phyloP scores from a whole-genome alignment of 2,113 vertebrate species.

The Genyomyrus donnyi region DNA sequence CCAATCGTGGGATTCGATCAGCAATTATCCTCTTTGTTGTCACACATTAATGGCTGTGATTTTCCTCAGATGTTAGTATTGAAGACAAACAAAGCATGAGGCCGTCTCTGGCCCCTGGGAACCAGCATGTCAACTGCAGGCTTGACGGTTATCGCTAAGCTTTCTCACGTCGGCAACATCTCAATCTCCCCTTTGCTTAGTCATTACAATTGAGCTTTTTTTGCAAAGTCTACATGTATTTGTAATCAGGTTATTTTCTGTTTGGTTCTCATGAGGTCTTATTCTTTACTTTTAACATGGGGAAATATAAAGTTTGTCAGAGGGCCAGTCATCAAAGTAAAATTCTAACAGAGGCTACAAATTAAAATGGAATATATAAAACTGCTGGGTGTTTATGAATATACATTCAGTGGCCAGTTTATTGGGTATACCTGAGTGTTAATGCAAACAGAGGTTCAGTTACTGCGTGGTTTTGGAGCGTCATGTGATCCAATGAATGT shows the following conservation, averaged over 20 bases:
- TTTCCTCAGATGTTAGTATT: constrained; percentile 19
- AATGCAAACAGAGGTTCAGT: background rate
- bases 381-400: constrained; percentile 17
- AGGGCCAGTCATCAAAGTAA: constrained; percentile 29
- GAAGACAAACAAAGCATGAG: background rate
- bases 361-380: constrained; percentile 55
- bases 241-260: background rate
- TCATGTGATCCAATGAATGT: background rate
- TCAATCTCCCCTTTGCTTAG: constrained; percentile 27
- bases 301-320: constrained; percentile 47
- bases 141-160: constrained; percentile 34
- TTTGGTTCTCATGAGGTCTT: background rate
- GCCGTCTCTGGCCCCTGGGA: constrained; percentile 10
- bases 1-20: constrained; percentile 27
- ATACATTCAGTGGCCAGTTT: background rate
- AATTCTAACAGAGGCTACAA: constrained; percentile 51
- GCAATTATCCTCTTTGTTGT: constrained; percentile 25
- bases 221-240: background rate
- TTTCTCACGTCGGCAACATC: constrained; percentile 34
- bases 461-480: background rate
- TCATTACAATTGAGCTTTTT: constrained; percentile 17
- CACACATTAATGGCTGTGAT: constrained; percentile 20
- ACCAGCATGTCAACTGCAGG: constrained; percentile 24
- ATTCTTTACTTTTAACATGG: background rate
- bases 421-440: background rate